Evolutionary conservation across 2,113 vertebrate species (phyloP).

Genomic region (Tragelaphus imberbis): DNA sequence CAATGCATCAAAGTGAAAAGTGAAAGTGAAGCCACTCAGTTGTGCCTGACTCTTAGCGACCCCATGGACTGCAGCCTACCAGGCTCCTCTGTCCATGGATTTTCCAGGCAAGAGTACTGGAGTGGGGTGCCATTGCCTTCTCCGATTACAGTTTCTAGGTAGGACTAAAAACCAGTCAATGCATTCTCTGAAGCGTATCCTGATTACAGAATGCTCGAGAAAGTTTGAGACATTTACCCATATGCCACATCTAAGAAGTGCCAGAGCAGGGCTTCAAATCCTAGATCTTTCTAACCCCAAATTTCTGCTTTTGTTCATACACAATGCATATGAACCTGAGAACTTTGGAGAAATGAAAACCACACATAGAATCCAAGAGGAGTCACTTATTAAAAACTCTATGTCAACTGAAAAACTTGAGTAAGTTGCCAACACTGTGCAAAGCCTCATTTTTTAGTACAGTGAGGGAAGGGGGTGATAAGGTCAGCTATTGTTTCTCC

Average conservation of each 20-base stretch:
- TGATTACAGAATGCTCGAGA: background rate
- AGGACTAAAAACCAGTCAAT: background rate
- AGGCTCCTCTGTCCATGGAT: no score
- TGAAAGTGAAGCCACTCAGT: no score
- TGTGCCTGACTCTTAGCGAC: no score
- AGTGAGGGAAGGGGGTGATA: background rate
- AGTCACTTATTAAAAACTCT: background rate
- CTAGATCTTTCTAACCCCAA: background rate
- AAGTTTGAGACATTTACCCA: background rate
- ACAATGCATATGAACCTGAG: background rate
- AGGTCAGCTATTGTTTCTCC: background rate
- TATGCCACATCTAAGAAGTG: background rate
- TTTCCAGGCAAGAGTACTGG: no score
- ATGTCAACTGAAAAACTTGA: background rate
- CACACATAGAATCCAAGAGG: background rate
- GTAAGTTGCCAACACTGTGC: background rate
- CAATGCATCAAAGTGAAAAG: no score
- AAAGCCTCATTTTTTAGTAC: background rate
- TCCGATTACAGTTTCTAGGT: background rate
- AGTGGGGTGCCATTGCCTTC: no score
- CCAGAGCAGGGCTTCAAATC: background rate
- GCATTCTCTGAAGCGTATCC: rapidly evolving
- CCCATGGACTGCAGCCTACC: no score
- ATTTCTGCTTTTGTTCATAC: background rate
- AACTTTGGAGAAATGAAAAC: background rate